These are phyloP conservation scores for Cotesia congregata DNA, from an alignment of 2,888 invertebrate genomes.

Conservation along the genomic window DNA sequence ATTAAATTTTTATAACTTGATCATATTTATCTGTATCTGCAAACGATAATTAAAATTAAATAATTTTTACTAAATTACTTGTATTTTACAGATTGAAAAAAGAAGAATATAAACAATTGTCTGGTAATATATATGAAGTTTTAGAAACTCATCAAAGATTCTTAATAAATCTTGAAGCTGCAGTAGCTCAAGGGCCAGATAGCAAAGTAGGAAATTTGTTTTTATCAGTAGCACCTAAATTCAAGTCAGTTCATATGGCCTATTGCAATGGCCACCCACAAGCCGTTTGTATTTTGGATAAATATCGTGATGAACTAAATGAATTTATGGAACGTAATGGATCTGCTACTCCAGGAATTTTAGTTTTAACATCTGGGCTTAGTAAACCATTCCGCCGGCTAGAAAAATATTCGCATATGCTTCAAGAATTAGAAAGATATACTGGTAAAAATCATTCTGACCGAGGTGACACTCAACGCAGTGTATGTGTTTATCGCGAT, in stretches of 20 bases:
- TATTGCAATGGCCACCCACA: conserved; percentile 96
- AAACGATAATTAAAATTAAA: conserved; percentile 5
- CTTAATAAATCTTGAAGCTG: conserved; percentile 83
- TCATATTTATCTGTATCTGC: neutral
- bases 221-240: conserved; percentile 84
- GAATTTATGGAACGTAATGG: conserved; percentile 91
- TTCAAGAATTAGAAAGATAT: conserved; percentile 95
- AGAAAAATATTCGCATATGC: conserved; percentile 93
- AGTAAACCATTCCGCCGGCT: conserved; percentile 96
- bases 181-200: conserved; percentile 78
- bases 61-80: conserved; percentile 28
- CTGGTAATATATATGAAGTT: conserved; percentile 91
- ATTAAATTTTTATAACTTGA: too few relatives aligned
- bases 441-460: conserved; percentile 96
- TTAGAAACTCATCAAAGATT: conserved; percentile 88
- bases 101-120: conserved; percentile 89
- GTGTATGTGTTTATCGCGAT: conserved; percentile 94
- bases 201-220: conserved; percentile 94
- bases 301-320: conserved; percentile 88
- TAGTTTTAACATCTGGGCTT: conserved; percentile 91
- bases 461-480: conserved; percentile 96
- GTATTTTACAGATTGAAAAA: conserved; percentile 78
- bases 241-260: conserved; percentile 86
- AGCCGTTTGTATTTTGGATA: conserved; percentile 93
- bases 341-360: conserved; percentile 86